Conservation (phyloP, 2,797 vertebrate species). For the Cyclura pinguis region DNA sequence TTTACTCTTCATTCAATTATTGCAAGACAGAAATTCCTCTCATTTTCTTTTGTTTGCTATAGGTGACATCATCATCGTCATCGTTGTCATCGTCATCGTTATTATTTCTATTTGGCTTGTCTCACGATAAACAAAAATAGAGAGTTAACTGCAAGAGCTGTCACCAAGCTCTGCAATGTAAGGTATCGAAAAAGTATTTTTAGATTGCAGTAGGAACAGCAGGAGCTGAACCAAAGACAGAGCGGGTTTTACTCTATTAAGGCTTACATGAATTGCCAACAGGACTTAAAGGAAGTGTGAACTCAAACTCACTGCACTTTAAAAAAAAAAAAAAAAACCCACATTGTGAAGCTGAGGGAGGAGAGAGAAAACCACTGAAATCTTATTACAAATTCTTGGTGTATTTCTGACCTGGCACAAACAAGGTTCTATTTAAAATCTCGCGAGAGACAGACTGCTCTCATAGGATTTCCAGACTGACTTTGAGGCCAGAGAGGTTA, state of each 20-base stretch:
- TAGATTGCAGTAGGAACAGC: not conserved
- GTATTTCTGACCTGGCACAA: slow-evolving; percentile 60
- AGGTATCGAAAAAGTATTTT: not conserved
- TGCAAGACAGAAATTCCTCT: not conserved
- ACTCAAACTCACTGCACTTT: not conserved
- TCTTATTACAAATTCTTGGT: slow-evolving; percentile 42
- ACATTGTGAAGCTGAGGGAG: not conserved
- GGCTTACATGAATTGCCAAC: not conserved
- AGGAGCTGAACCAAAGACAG: slow-evolving; percentile 4
- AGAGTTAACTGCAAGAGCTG: not conserved
- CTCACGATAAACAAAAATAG: not conserved
- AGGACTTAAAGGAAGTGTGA: slow-evolving; percentile 6
- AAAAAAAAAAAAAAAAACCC: not conserved
- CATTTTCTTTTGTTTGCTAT: not conserved
- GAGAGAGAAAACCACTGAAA: slow-evolving; percentile 12
- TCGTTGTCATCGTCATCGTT: rapidly evolving
- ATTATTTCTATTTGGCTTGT: not conserved
- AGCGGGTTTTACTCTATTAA: not conserved
- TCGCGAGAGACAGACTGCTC: slow-evolving; percentile 56
- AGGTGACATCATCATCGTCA: no score
- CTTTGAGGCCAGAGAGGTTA: slow-evolving; percentile 69
- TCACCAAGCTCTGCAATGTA: not conserved
- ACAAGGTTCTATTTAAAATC: slow-evolving; percentile 61
- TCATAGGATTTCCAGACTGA: slow-evolving; percentile 49
- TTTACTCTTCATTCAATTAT: not conserved